phyloP scores from a whole-genome alignment of 2,797 vertebrate genomes.

The Pangasius larnaudii region DNA sequence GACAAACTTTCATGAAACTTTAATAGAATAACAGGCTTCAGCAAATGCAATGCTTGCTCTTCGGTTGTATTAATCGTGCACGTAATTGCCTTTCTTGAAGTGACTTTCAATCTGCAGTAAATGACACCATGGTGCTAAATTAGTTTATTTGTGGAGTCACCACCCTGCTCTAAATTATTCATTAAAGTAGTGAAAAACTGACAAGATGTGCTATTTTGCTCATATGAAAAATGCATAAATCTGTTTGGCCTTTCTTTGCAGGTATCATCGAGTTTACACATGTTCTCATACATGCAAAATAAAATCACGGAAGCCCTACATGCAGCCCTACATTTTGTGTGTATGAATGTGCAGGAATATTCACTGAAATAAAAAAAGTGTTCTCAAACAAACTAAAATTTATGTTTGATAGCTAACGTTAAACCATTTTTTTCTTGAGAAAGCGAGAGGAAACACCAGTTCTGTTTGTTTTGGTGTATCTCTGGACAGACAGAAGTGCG shows the following conservation, averaged over 20 bases:
- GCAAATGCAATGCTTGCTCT: background rate
- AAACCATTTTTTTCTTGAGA: background rate
- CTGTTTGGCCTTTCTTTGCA: background rate
- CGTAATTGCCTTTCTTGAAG: background rate
- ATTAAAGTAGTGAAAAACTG: background rate
- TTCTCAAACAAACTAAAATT: background rate
- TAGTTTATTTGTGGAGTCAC: background rate
- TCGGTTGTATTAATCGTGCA: background rate
- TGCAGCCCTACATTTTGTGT: background rate
- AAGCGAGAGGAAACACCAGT: background rate
- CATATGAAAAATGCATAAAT: too few species aligned
- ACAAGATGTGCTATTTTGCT: background rate
- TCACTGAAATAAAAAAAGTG: too few species aligned
- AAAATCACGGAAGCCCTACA: too few species aligned
- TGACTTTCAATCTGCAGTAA: background rate
- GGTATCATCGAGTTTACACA: background rate
- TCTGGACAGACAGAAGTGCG: slow-evolving; percentile 30
- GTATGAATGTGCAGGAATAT: background rate
- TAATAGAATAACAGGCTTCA: background rate
- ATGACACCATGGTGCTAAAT: background rate
- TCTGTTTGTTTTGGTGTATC: slow-evolving; percentile 62
- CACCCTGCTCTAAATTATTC: background rate
- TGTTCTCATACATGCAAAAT: background rate
- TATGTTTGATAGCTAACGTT: background rate
- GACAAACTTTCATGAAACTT: background rate